Conservation (phyloP, 2,113 vertebrate genomes). For the Ancistrus triradiatus region DNA sequence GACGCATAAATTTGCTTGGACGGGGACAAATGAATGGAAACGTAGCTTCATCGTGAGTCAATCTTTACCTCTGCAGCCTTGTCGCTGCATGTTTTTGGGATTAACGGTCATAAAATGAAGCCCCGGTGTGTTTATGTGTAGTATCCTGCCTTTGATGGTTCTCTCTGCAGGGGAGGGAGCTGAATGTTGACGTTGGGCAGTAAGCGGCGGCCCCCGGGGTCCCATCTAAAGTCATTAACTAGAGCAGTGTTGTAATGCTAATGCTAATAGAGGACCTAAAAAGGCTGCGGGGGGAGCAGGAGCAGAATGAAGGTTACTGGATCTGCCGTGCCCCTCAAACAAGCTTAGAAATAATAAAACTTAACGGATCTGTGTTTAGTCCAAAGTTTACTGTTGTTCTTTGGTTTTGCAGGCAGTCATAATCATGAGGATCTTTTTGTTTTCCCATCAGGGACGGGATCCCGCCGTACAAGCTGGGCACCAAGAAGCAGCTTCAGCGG, state of each 20-base stretch:
- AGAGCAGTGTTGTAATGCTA: conserved; percentile 41
- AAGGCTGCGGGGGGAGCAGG: neutral
- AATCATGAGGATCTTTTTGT: neutral
- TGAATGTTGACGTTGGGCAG: conserved; percentile 38
- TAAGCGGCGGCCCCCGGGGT: conserved; percentile 34
- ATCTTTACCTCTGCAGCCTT: no score
- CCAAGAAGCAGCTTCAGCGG: conserved; percentile 91
- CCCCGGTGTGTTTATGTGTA: conserved; percentile 53
- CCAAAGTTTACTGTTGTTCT: no score
- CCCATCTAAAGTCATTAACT: conserved; percentile 31
- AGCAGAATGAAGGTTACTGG: neutral
- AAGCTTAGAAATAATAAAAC: neutral
- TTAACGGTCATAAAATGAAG: conserved; percentile 5
- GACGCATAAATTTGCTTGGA: no score
- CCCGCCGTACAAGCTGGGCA: conserved; percentile 85
- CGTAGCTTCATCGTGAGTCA: no score
- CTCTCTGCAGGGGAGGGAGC: conserved; percentile 15
- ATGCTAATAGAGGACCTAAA: conserved; percentile 24
- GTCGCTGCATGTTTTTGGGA: conserved; percentile 8
- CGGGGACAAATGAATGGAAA: no score
- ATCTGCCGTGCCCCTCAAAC: neutral
- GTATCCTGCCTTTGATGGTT: conserved; percentile 56
- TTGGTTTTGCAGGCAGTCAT: neutral
- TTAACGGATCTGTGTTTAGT: conserved; percentile 11
- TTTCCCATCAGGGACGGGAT: conserved; percentile 81